A percentile compares a stretch with the other conserved stretches of the same genome.
These are phyloP conservation scores for Schizaphis graminum DNA, from an alignment of 2,888 invertebrate species.

Conservation along the genomic window DNA sequence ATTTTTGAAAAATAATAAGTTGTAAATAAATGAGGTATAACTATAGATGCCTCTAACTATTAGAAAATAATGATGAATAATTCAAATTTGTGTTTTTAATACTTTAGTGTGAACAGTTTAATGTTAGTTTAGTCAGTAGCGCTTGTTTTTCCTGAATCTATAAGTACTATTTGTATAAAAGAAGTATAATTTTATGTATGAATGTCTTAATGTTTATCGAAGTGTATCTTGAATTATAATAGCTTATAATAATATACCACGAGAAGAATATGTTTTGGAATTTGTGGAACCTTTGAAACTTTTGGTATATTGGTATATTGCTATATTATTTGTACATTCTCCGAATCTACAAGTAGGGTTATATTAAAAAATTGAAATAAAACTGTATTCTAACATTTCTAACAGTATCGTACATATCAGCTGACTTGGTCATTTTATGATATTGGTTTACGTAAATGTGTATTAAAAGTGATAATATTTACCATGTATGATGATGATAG, in stretches of 20 bases:
- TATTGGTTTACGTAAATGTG: neutral
- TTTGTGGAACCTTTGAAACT: neutral
- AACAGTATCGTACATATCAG: neutral
- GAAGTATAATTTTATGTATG: neutral
- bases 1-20: too few relatives aligned
- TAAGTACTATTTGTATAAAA: neutral
- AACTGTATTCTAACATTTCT: neutral
- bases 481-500: neutral
- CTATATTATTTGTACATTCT: neutral
- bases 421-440: neutral
- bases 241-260: too few relatives aligned
- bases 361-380: neutral
- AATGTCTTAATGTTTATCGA: neutral
- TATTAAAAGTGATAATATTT: neutral
- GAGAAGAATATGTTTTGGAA: neutral
- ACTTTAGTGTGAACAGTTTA: neutral
- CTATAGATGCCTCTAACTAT: neutral
- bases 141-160: neutral
- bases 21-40: neutral
- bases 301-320: neutral
- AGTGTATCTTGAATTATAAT: neutral
- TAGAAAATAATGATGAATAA: neutral
- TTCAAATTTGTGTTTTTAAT: neutral
- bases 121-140: neutral
- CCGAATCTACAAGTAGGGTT: neutral